Conservation (phyloP, 1,140 invertebrate species). For the Drosophila hydei region DNA sequence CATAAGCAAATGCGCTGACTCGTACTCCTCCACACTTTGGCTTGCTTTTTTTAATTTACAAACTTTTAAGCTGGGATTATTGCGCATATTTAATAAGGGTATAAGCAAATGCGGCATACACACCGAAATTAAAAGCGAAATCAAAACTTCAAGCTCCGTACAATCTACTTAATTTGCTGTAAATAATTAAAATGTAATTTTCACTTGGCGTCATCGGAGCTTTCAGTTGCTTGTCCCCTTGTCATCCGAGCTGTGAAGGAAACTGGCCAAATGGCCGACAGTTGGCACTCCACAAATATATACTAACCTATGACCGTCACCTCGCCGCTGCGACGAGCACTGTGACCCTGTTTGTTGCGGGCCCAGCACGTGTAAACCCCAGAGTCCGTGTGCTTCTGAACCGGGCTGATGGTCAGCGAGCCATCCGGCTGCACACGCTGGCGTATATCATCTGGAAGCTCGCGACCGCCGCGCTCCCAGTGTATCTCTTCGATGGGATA, state of each 20-base stretch:
- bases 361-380: constrained; percentile 92
- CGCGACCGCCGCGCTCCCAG: constrained; percentile 91
- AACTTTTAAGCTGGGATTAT: constrained; percentile 81
- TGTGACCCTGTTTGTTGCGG: constrained; percentile 90
- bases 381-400: constrained; percentile 90
- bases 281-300: constrained; percentile 30
- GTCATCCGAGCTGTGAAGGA: constrained; percentile 57
- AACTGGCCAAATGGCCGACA: constrained; percentile 46
- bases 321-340: constrained; percentile 88
- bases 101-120: constrained; percentile 43
- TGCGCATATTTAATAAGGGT: constrained; percentile 77
- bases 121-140: constrained; percentile 46
- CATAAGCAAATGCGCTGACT: constrained; percentile 10
- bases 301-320: constrained; percentile 90
- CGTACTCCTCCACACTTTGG: not conserved
- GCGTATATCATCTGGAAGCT: constrained; percentile 91
- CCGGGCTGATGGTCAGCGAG: constrained; percentile 89
- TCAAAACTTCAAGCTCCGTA: constrained; percentile 63
- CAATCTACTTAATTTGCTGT: constrained; percentile 78
- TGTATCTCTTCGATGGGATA: constrained; percentile 93
- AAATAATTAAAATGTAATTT: constrained; percentile 82
- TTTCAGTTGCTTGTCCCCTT: constrained; percentile 20
- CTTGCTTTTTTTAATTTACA: constrained; percentile 60
- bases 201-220: constrained; percentile 62
- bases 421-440: constrained; percentile 91